A percentile compares a stretch with the other conserved stretches of the same genome.
phyloP scores from a whole-genome alignment of 2,797 vertebrate species.

The Chiroxiphia lanceolata region DNA sequence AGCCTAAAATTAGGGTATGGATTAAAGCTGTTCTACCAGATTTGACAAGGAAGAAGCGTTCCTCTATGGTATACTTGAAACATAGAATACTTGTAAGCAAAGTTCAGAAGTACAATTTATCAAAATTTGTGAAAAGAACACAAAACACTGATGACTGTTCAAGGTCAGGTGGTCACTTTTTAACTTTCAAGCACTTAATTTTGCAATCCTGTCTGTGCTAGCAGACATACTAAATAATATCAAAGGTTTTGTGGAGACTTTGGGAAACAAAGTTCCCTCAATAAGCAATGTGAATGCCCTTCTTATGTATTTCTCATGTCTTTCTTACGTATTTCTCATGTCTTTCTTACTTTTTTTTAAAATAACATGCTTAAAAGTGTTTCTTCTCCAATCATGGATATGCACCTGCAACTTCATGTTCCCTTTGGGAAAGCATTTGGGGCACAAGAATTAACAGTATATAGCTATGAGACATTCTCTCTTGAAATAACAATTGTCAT shows the following conservation, averaged over 20 bases:
- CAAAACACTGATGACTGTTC: not conserved
- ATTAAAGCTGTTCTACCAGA: not conserved
- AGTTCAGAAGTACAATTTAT: not conserved
- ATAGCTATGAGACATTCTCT: not conserved
- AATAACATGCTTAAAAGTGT: not conserved
- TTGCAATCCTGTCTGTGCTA: not conserved
- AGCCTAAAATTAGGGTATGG: not conserved
- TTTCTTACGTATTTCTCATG: not conserved
- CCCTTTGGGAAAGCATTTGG: not conserved
- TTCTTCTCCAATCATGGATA: not conserved
- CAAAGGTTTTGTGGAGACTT: not conserved
- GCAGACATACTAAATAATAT: not conserved
- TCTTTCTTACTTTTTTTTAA: not conserved
- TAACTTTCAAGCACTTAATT: not conserved
- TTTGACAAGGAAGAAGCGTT: not conserved
- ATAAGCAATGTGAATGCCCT: not conserved
- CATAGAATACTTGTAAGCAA: not conserved
- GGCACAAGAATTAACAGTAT: not conserved
- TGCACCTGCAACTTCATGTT: not conserved
- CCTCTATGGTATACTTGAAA: not conserved
- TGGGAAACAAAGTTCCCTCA: not conserved
- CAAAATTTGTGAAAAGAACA: not conserved
- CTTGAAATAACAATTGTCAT: not conserved
- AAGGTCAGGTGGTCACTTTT: slow-evolving; percentile 34
- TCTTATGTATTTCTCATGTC: not conserved